phyloP scores from a whole-genome alignment of 2,888 invertebrate genomes.

The Idaea biselata region DNA sequence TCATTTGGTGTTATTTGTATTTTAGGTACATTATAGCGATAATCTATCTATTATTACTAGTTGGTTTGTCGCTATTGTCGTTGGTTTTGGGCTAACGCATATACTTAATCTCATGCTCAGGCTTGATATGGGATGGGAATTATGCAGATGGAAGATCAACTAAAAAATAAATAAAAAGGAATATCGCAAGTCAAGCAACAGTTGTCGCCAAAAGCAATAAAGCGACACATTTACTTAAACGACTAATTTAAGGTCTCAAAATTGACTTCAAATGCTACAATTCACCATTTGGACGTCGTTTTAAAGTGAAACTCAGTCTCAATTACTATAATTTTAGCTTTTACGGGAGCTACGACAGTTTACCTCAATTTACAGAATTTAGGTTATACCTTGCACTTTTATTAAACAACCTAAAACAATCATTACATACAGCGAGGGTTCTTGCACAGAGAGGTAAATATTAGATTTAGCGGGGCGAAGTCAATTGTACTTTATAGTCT shows the following conservation, averaged over 20 bases:
- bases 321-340: conserved; percentile 21
- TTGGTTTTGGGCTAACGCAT: too few relatives aligned
- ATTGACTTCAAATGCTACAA: neutral
- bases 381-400: conserved; percentile 30
- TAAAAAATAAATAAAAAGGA: neutral
- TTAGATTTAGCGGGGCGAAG: neutral
- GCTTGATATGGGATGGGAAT: too few relatives aligned
- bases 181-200: neutral
- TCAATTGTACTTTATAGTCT: too few relatives aligned
- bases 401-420: conserved; percentile 42
- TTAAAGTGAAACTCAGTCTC: conserved; percentile 19
- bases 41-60: too few relatives aligned
- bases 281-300: conserved; percentile 21
- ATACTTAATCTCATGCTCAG: too few relatives aligned
- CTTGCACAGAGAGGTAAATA: neutral
- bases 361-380: conserved; percentile 10
- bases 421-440: conserved; percentile 11
- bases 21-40: too few relatives aligned
- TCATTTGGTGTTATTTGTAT: too few relatives aligned
- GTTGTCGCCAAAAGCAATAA: neutral
- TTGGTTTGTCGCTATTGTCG: too few relatives aligned
- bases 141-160: neutral
- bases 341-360: conserved; percentile 3
- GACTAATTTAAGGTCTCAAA: neutral
- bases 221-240: neutral